Evolutionary conservation across 2,888 invertebrate genomes (phyloP).

Genomic region (Cheilosia soror): DNA sequence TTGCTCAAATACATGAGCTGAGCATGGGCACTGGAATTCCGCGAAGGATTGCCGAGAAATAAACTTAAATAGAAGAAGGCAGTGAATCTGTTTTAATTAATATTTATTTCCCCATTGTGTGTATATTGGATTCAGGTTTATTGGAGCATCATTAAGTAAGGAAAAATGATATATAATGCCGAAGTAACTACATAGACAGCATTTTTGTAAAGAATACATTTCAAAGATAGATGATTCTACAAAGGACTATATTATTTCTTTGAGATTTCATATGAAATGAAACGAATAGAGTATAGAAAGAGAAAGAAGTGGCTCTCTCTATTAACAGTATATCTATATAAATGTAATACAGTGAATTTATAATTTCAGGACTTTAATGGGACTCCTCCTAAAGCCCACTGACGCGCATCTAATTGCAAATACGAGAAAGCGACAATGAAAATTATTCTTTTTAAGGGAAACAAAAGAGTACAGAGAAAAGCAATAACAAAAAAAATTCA

Average conservation of each 20-base stretch:
- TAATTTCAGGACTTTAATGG: neutral
- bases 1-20: conserved; percentile 16
- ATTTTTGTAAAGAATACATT: neutral
- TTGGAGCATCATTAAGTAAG: conserved; percentile 45
- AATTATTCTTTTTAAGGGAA: too few relatives aligned
- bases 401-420: too few relatives aligned
- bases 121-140: conserved; percentile 35
- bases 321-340: too few relatives aligned
- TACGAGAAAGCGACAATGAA: too few relatives aligned
- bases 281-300: neutral
- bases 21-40: neutral
- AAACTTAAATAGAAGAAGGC: conserved; percentile 43
- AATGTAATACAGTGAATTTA: too few relatives aligned
- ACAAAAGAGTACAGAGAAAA: too few relatives aligned
- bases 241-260: neutral
- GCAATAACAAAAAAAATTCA: too few relatives aligned
- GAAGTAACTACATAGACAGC: neutral
- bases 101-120: conserved; percentile 60
- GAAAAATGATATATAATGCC: conserved; percentile 21
- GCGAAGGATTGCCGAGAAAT: neutral
- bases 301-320: too few relatives aligned
- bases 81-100: conserved; percentile 68
- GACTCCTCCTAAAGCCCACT: too few relatives aligned
- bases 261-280: neutral
- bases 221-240: neutral